Base-by-base conservation (phyloP, 2,888 invertebrate species). In the Tinea trinotella region DNA sequence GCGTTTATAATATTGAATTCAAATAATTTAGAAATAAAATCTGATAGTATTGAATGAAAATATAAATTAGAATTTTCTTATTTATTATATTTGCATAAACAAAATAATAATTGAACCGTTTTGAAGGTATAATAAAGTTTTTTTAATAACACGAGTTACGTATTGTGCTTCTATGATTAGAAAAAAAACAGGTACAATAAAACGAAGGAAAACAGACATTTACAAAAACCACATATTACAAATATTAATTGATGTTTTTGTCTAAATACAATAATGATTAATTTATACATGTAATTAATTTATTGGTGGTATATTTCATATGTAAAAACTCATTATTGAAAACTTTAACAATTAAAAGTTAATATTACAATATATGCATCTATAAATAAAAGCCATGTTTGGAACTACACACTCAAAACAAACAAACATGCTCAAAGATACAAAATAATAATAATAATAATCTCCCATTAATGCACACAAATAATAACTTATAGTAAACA, bases 301-400 rank as follows among this genome's bases (percentile, higher is more conserved):
- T n/a, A n/a, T n/a, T n/a, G n/a, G n/a, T n/a, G n/a, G n/a, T n/a
- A n/a, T n/a, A n/a, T n/a, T n/a, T n/a, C n/a, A n/a, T n/a, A n/a
- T n/a, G n/a, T n/a, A n/a, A 22, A 30, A 30, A 30, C 40, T 13
- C 3, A 17, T 46, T 46, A 62, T 64, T 65, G 64, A 67, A 40
- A 67, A 66, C 63, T 60, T 66, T 54, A 62, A 65, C 61, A 57
- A 57, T 59, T 61, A 46, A 46, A n/a, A 3, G 66, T 67, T 69
- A 66, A 66, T 66, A 61, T 65, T 66, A 65, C 61, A 62, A 63
- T 61, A 64, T 61, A 65, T 65, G 64, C 64, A 63, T 66, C 65
- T 66, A 64, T 62, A 60, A 62, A 55, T 55, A 53, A 46, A 55
- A 57, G 52, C 55, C 22, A 46, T 44, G 36, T 54, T 50, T 35